Conservation (phyloP, 2,888 invertebrate species). For the Eupithecia abbreviata region DNA sequence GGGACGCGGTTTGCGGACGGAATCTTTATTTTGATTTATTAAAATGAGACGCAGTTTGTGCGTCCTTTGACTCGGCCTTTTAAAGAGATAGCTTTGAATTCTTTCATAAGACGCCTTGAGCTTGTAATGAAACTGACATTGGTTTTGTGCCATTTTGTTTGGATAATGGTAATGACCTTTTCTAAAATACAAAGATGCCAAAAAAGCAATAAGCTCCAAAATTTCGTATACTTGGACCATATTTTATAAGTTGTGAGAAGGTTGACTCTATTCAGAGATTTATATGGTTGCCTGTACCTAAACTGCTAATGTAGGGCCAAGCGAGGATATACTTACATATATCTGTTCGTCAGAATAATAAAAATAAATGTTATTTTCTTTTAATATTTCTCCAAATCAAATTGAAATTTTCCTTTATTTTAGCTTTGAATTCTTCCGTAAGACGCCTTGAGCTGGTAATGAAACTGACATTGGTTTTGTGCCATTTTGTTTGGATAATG, state of each 20-base stretch:
- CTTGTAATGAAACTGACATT: background rate
- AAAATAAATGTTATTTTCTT: background rate
- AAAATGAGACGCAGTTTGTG: slow-evolving; percentile 25
- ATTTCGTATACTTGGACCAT: background rate
- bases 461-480: slow-evolving; percentile 1
- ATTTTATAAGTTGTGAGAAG: background rate
- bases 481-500: background rate
- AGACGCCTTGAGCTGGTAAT: background rate
- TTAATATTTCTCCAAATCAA: background rate
- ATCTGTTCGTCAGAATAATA: background rate
- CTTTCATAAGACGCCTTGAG: background rate
- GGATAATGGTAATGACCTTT: background rate
- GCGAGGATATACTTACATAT: too few relatives aligned
- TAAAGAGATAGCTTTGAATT: slow-evolving; percentile 8
- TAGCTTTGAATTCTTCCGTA: slow-evolving; percentile 2
- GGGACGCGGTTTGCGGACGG: slow-evolving; percentile 29
- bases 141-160: background rate
- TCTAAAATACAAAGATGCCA: background rate
- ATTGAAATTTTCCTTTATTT: background rate
- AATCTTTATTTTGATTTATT: slow-evolving; percentile 41
- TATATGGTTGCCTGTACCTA: background rate
- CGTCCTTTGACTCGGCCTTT: slow-evolving; percentile 17
- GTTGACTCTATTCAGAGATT: background rate
- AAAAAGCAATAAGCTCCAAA: background rate
- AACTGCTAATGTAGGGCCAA: background rate